Percentiles rank a stretch among this genome's conserved stretches.
Conservation (phyloP, 2,797 vertebrate species). For the Peromyscus eremicus region DNA sequence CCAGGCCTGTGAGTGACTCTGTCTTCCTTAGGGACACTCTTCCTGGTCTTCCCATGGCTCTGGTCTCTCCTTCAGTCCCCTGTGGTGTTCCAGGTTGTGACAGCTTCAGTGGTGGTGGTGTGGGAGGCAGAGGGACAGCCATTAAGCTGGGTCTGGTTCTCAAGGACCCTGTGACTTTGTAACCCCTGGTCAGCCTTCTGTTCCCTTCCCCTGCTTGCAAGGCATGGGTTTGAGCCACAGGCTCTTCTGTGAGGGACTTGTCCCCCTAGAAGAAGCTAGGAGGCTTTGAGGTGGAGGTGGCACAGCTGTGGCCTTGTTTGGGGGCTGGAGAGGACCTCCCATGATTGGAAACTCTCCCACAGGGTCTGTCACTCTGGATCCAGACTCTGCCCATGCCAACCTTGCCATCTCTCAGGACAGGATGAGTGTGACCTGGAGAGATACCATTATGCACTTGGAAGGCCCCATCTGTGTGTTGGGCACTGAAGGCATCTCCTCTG, state of each 20-base stretch:
- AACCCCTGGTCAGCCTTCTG: background rate
- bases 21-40: background rate
- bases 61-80: background rate
- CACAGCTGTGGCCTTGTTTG: background rate
- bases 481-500: constrained; percentile 85
- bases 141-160: background rate
- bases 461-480: constrained; percentile 88
- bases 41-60: background rate
- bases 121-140: background rate
- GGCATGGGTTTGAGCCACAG: background rate
- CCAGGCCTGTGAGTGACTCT: constrained; percentile 39
- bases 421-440: background rate
- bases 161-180: background rate
- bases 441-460: constrained; percentile 78
- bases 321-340: background rate
- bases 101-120: background rate
- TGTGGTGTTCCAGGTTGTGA: background rate
- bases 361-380: constrained; percentile 49
- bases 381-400: background rate
- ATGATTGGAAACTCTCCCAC: background rate
- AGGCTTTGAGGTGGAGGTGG: background rate
- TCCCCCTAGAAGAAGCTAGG: too few species aligned
- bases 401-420: background rate
- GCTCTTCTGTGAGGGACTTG: background rate
- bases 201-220: background rate